A percentile compares a stretch with the other conserved stretches of the same genome.
Conservation (phyloP, 2,797 vertebrate genomes). For the Channallabes apus region DNA sequence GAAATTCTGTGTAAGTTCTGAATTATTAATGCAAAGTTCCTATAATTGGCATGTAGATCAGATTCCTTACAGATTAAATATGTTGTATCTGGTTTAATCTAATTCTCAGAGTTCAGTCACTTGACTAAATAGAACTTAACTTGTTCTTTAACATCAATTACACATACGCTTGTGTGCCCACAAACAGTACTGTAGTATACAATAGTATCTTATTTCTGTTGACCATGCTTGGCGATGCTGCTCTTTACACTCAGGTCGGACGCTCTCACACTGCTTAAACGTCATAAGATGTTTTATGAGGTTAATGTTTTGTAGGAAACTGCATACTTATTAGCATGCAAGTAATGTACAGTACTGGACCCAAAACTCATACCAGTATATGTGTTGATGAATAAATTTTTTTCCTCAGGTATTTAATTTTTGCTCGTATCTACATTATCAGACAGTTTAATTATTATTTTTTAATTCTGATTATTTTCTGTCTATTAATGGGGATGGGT, state of each 20-base stretch:
- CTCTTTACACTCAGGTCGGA: neutral
- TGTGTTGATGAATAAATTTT: neutral
- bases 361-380: neutral
- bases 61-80: conserved; percentile 28
- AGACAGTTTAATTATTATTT: neutral
- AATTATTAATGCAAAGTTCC: conserved; percentile 19
- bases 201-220: neutral
- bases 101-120: neutral
- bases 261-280: neutral
- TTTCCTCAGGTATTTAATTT: neutral
- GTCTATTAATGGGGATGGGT: neutral
- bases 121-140: neutral
- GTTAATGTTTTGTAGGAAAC: neutral
- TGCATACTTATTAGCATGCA: neutral
- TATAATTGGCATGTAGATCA: conserved; percentile 7
- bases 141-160: neutral
- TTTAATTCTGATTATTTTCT: neutral
- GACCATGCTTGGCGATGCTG: neutral
- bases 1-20: neutral
- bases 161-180: no score
- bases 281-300: neutral
- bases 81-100: neutral
- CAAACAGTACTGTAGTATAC: neutral
- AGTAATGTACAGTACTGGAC: neutral
- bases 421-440: neutral